A percentile compares a stretch with the other conserved stretches of the same genome.
Conservation (phyloP, 2,888 invertebrate genomes). For the Autographa pulchrina region DNA sequence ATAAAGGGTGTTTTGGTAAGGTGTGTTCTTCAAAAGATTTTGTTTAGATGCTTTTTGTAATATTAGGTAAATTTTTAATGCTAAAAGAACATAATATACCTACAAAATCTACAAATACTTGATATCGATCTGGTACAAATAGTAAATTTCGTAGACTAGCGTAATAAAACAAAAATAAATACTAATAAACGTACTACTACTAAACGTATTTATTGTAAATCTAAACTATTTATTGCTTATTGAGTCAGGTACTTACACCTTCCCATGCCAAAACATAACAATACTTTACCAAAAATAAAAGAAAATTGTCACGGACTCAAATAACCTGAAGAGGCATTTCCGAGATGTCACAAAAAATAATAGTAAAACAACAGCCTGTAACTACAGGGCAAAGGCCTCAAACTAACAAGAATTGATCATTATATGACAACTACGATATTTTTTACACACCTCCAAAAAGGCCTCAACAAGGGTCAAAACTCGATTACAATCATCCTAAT, state of each 20-base stretch:
- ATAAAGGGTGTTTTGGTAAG: not conserved
- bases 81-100: too few species aligned
- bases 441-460: constrained; percentile 2
- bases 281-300: not conserved
- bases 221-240: too few species aligned
- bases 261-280: too few species aligned
- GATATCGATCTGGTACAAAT: too few species aligned
- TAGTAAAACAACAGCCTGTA: not conserved
- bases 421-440: not conserved
- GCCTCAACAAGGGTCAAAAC: constrained; percentile 38
- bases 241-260: too few species aligned
- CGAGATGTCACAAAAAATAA: not conserved
- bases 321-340: not conserved
- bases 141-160: too few species aligned
- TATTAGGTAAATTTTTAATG: too few species aligned
- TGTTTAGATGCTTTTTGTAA: too few species aligned
- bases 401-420: not conserved
- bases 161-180: too few species aligned
- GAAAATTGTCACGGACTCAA: not conserved
- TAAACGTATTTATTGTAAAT: too few species aligned
- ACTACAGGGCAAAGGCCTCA: not conserved
- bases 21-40: not conserved
- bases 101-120: too few species aligned
- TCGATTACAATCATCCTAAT: constrained; percentile 47
- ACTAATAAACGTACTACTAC: too few species aligned